Percentiles rank a stretch among this genome's conserved stretches.
phyloP scores from a whole-genome alignment of 2,888 invertebrate genomes.

The Griposia aprilina region DNA sequence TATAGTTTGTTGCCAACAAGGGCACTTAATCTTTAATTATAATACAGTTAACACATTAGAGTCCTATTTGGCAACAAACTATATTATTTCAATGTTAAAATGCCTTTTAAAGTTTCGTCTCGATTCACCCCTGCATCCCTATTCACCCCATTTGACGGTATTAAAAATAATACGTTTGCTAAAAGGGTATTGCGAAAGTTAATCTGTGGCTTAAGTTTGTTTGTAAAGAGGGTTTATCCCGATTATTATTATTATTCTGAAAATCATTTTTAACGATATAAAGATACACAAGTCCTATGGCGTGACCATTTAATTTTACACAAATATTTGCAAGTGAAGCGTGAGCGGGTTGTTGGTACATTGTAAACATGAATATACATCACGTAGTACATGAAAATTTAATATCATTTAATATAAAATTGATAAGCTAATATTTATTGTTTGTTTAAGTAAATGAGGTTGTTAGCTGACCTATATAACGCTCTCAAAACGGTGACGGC shows the following conservation, averaged over 20 bases:
- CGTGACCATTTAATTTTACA: background rate
- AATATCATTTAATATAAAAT: background rate
- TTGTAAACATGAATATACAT: constrained; percentile 9
- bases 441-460: constrained; percentile 17
- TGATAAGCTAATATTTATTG: constrained; percentile 13
- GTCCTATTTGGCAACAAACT: no score
- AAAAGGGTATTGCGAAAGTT: background rate
- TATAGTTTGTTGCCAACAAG: no score
- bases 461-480: background rate
- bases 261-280: constrained; percentile 5
- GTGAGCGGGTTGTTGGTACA: background rate
- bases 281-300: background rate
- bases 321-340: background rate
- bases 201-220: background rate
- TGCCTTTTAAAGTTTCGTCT: no score
- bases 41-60: no score
- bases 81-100: no score
- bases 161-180: background rate
- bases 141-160: no score
- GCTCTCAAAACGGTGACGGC: background rate
- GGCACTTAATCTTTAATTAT: no score
- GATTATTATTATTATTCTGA: background rate
- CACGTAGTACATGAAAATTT: background rate
- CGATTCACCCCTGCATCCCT: no score
- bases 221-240: background rate